phyloP scores from a whole-genome alignment of 2,797 vertebrate genomes.

The Otus scops region DNA sequence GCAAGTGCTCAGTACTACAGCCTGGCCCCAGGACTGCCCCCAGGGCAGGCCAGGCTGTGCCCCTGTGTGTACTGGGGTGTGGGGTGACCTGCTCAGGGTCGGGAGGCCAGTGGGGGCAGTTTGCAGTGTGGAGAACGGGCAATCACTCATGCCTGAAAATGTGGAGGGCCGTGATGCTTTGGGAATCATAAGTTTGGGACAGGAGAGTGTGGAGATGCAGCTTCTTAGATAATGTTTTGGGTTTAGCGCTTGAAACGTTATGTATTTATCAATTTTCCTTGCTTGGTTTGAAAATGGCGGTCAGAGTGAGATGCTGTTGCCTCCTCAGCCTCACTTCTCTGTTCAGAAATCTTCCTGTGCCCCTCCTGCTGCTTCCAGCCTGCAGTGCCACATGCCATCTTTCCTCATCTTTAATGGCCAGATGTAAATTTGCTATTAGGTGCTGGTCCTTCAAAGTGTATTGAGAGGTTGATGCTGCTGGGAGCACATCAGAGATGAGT shows the following conservation, averaged over 20 bases:
- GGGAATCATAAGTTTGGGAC: neutral
- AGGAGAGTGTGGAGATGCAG: neutral
- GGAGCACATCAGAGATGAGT: neutral
- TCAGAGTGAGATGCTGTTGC: rapidly evolving
- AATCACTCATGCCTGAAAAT: neutral
- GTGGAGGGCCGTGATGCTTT: neutral
- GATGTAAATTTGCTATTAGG: neutral
- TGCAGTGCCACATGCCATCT: neutral
- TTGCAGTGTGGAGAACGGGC: too few species aligned
- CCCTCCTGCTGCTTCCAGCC: neutral
- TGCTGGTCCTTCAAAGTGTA: neutral
- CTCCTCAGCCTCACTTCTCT: neutral
- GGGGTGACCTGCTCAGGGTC: too few species aligned
- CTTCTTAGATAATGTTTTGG: too few species aligned
- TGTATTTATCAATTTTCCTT: neutral
- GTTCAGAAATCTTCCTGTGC: neutral
- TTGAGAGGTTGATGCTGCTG: neutral
- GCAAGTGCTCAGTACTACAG: rapidly evolving
- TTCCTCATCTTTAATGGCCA: neutral
- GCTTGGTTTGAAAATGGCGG: neutral
- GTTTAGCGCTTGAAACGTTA: neutral
- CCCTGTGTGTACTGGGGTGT: neutral
- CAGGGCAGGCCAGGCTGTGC: neutral
- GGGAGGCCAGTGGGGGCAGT: neutral
- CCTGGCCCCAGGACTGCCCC: neutral